Evolutionary conservation across 37 sponge, comb jelly and placozoan species (phyloP).

Genomic region (Amphimedon queenslandica): DNA sequence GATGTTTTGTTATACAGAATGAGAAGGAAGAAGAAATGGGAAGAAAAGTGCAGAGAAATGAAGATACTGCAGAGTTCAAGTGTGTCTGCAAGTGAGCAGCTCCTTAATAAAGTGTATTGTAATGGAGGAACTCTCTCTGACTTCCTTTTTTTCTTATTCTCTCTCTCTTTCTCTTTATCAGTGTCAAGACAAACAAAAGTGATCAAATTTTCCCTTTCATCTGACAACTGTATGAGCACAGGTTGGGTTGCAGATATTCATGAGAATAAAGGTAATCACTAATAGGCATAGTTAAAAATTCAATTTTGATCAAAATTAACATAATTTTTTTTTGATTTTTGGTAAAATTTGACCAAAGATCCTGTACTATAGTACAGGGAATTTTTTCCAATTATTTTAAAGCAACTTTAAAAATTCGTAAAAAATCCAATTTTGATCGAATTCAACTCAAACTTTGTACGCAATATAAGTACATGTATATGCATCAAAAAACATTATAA

Average conservation of each 20-base stretch:
- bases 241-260: constrained; percentile 29
- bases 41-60: not conserved
- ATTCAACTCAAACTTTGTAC: too few species aligned
- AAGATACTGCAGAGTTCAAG: constrained; percentile 32
- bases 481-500: too few species aligned
- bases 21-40: constrained; percentile 33
- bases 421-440: too few species aligned
- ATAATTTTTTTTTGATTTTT: not conserved
- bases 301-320: not conserved
- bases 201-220: constrained; percentile 45
- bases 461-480: too few species aligned
- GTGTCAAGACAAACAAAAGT: constrained; percentile 39
- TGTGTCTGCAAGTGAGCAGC: constrained; percentile 15
- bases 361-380: not conserved
- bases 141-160: too few species aligned
- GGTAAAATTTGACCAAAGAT: not conserved
- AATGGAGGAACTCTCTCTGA: not conserved
- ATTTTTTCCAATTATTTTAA: too few species aligned
- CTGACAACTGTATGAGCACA: not conserved
- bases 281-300: not conserved
- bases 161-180: not conserved
- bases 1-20: constrained; percentile 14
- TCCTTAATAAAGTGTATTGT: not conserved
- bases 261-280: not conserved
- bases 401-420: too few species aligned